Conservation (phyloP, 1,140 invertebrate species). For the Heliconius hewitsoni region DNA sequence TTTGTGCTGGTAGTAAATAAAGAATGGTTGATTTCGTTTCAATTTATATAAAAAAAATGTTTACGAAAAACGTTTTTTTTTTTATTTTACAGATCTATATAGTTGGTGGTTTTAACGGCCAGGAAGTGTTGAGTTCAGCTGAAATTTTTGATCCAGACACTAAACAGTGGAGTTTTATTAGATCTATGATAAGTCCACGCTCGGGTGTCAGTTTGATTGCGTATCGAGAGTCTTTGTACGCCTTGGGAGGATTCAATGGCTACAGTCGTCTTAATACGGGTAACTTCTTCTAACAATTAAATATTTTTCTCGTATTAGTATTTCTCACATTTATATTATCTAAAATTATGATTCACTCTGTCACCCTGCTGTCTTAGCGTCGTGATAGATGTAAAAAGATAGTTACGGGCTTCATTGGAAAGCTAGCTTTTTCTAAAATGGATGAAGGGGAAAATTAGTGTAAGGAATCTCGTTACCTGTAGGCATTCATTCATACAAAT, state of each 20-base stretch:
- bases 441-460: too few relatives aligned
- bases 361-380: too few relatives aligned
- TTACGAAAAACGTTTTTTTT: background rate
- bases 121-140: conserved; percentile 84
- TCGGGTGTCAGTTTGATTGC: conserved; percentile 87
- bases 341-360: too few relatives aligned
- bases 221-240: conserved; percentile 84
- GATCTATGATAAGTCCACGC: conserved; percentile 86
- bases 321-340: too few relatives aligned
- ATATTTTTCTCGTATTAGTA: too few relatives aligned
- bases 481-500: too few relatives aligned
- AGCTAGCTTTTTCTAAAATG: too few relatives aligned
- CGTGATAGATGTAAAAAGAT: too few relatives aligned
- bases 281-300: conserved; percentile 16
- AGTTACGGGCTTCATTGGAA: too few relatives aligned
- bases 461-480: too few relatives aligned
- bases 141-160: conserved; percentile 85
- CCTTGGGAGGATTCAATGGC: conserved; percentile 87
- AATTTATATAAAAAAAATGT: background rate
- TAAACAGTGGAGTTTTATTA: conserved; percentile 88
- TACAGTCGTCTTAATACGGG: conserved; percentile 82
- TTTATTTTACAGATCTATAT: conserved; percentile 82
- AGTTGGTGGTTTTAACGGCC: conserved; percentile 89
- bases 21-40: too few relatives aligned
- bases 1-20: too few relatives aligned